These are phyloP conservation scores for Aegithalos caudatus DNA, from an alignment of 2,113 vertebrate genomes.

Conservation along the genomic window DNA sequence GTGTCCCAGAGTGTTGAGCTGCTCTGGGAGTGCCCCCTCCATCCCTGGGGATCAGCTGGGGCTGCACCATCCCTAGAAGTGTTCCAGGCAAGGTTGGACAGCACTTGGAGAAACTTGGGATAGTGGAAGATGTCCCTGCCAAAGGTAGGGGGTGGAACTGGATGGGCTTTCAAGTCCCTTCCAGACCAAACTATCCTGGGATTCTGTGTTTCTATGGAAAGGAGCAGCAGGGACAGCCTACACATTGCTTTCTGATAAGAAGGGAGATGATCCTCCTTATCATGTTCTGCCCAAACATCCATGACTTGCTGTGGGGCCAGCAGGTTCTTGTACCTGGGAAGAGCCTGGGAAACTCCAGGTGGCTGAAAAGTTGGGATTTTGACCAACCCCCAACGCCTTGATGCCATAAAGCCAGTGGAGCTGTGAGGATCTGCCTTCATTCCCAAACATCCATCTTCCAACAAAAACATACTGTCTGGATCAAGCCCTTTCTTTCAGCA, in stretches of 20 bases:
- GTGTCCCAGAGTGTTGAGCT: rapidly evolving
- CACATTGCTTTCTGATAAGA: neutral
- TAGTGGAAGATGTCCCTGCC: neutral
- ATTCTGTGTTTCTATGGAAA: neutral
- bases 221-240: neutral
- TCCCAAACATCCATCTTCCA: neutral
- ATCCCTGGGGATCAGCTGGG: neutral
- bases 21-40: neutral
- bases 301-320: rapidly evolving
- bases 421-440: neutral
- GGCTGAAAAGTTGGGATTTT: neutral
- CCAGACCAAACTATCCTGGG: neutral
- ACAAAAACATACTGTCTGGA: neutral
- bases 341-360: rapidly evolving
- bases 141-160: neutral
- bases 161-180: neutral
- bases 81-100: neutral
- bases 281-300: neutral
- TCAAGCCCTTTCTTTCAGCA: neutral
- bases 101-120: rapidly evolving
- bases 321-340: neutral
- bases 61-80: neutral
- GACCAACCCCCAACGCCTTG: neutral
- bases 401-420: neutral
- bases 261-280: neutral